A percentile compares a stretch with the other conserved stretches of the same genome.
phyloP scores from a whole-genome alignment of 1,140 invertebrate genomes.

The Aphaenogaster rudis region DNA sequence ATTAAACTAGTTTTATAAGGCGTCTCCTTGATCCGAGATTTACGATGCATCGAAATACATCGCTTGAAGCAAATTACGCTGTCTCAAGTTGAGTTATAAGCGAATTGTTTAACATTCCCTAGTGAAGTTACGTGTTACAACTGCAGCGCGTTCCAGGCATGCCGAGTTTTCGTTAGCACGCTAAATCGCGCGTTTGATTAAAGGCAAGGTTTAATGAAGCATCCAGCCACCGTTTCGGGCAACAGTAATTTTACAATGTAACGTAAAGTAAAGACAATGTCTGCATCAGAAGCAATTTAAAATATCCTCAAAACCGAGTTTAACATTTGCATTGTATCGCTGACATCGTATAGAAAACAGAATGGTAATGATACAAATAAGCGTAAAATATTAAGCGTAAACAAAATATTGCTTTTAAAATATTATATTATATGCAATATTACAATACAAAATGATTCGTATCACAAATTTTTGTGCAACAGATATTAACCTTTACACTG shows the following conservation, averaged over 20 bases:
- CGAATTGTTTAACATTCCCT: slow-evolving; percentile 52
- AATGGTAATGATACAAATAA: neutral
- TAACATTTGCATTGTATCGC: neutral
- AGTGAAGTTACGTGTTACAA: slow-evolving; percentile 34
- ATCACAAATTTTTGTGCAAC: neutral
- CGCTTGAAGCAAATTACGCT: slow-evolving; percentile 22
- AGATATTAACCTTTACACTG: neutral
- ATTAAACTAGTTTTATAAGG: slow-evolving; percentile 35
- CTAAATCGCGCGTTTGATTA: slow-evolving; percentile 58
- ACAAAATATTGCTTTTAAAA: neutral
- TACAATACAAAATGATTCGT: neutral
- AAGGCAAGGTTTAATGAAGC: slow-evolving; percentile 51
- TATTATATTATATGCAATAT: neutral
- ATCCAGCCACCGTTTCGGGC: slow-evolving; percentile 12
- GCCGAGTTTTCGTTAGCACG: slow-evolving; percentile 52
- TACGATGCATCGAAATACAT: slow-evolving; percentile 29
- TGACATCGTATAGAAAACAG: neutral
- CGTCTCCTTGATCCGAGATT: slow-evolving; percentile 24
- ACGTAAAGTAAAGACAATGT: neutral
- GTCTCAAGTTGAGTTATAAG: slow-evolving; percentile 41
- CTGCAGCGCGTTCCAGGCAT: slow-evolving; percentile 9
- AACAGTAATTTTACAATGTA: slow-evolving; percentile 11
- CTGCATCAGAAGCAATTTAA: neutral
- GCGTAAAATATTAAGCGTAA: neutral
- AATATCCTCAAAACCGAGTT: slow-evolving; percentile 7